These are phyloP conservation scores for Drosophila neutralis DNA, from an alignment of 2,888 invertebrate species.

Conservation along the genomic window DNA sequence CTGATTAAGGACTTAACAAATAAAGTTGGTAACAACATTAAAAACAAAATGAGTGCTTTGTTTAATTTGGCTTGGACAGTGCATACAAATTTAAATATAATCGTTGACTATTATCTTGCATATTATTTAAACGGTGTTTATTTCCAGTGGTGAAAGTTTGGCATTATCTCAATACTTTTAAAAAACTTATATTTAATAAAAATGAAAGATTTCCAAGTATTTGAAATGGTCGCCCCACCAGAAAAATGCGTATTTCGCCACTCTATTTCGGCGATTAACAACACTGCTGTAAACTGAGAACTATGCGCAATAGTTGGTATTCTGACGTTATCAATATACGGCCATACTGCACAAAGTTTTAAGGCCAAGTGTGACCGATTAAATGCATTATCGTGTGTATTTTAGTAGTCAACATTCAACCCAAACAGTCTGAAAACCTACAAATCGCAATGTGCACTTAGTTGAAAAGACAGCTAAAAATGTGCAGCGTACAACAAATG, in stretches of 20 bases:
- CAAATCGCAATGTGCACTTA: slow-evolving; percentile 20
- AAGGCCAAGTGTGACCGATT: slow-evolving; percentile 42
- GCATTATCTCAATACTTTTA: background rate
- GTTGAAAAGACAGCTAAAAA: slow-evolving; percentile 32
- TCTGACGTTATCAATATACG: background rate
- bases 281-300: slow-evolving; percentile 14
- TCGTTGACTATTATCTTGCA: background rate
- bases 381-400: slow-evolving; percentile 44
- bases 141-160: background rate
- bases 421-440: slow-evolving; percentile 35
- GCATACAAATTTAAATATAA: background rate
- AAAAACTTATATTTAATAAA: background rate
- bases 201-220: background rate
- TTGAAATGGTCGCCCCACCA: background rate
- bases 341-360: slow-evolving; percentile 31
- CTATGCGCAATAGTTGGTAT: slow-evolving; percentile 1
- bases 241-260: background rate
- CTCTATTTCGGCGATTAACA: background rate
- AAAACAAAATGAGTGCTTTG: slow-evolving; percentile 44
- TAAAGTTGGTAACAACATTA: slow-evolving; percentile 81
- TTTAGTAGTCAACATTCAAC: slow-evolving; percentile 52
- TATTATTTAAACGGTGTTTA: background rate
- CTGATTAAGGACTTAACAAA: slow-evolving; percentile 82
- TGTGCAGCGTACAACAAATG: slow-evolving; percentile 32
- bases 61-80: background rate